These are phyloP conservation scores for Ianthella basta DNA, from an alignment of 37 sponge, comb jelly and placozoan genomes.

Conservation along the genomic window DNA sequence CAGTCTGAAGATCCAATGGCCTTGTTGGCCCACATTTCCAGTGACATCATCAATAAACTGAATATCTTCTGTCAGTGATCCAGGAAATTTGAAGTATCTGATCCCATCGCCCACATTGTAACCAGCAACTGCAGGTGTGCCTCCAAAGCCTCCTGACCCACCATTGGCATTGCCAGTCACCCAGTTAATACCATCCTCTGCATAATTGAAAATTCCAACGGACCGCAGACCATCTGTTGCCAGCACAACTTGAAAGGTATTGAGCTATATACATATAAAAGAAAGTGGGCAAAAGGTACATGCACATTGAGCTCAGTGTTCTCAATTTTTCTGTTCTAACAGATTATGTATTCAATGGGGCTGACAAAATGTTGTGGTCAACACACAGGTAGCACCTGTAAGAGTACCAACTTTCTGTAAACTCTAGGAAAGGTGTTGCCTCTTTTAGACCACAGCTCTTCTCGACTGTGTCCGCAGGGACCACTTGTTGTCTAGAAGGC, in stretches of 20 bases:
- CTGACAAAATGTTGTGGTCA: too few relatives aligned
- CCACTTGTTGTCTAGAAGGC: too few relatives aligned
- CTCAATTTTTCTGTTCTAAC: too few relatives aligned
- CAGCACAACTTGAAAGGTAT: conserved; percentile 15
- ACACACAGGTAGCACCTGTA: too few relatives aligned
- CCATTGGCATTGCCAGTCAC: not conserved
- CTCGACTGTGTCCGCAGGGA: too few relatives aligned
- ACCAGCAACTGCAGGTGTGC: not conserved
- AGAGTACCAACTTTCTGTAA: too few relatives aligned
- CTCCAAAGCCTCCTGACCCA: not conserved
- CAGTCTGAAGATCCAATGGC: conserved; percentile 11
- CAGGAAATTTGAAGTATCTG: not conserved
- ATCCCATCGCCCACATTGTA: not conserved
- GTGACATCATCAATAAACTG: not conserved
- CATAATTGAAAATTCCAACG: conserved; percentile 15
- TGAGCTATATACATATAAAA: not conserved
- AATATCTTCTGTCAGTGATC: not conserved
- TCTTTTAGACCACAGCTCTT: too few relatives aligned
- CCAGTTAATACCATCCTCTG: conserved; percentile 17
- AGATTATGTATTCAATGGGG: too few relatives aligned
- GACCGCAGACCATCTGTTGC: conserved; percentile 1
- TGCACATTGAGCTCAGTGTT: too few relatives aligned
- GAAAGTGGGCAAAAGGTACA: too few relatives aligned
- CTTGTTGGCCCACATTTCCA: not conserved
- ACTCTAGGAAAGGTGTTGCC: too few relatives aligned